phyloP scores from a whole-genome alignment of 1,140 invertebrate species.

The Zaprionus capensis region DNA sequence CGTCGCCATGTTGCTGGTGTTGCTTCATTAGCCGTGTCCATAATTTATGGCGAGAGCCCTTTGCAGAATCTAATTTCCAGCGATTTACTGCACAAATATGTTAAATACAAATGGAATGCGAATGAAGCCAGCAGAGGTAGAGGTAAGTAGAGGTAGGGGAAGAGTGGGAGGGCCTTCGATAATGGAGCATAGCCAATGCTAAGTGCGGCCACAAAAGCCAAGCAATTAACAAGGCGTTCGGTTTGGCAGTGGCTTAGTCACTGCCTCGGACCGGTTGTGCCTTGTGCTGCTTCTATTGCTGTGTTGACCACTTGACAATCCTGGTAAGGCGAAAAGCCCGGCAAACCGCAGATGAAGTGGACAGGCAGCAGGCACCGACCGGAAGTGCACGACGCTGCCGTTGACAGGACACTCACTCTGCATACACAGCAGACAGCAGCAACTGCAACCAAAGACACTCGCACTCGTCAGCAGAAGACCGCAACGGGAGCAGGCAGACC shows the following conservation, averaged over 20 bases:
- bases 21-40: conserved; percentile 56
- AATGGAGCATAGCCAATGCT: conserved; percentile 47
- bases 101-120: conserved; percentile 48
- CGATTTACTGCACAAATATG: conserved; percentile 69
- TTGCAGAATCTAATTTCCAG: conserved; percentile 72
- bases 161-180: background rate
- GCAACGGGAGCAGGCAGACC: conserved; percentile 29
- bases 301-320: conserved; percentile 64
- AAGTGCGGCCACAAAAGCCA: conserved; percentile 55
- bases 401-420: conserved; percentile 62
- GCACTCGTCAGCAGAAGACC: conserved; percentile 65
- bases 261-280: conserved; percentile 34
- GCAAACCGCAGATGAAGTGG: conserved; percentile 54
- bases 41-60: conserved; percentile 63
- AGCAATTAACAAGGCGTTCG: conserved; percentile 76
- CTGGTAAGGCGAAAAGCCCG: conserved; percentile 53
- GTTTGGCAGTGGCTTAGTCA: conserved; percentile 36
- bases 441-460: conserved; percentile 59
- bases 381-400: conserved; percentile 55
- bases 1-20: conserved; percentile 46
- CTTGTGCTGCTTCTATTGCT: background rate
- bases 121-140: background rate
- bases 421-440: background rate
- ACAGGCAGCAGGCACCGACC: conserved; percentile 8
- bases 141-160: background rate